Percentiles rank a stretch among this genome's conserved stretches.
phyloP scores from a whole-genome alignment of 2,888 invertebrate genomes.

The Himalopsyche japonica region DNA sequence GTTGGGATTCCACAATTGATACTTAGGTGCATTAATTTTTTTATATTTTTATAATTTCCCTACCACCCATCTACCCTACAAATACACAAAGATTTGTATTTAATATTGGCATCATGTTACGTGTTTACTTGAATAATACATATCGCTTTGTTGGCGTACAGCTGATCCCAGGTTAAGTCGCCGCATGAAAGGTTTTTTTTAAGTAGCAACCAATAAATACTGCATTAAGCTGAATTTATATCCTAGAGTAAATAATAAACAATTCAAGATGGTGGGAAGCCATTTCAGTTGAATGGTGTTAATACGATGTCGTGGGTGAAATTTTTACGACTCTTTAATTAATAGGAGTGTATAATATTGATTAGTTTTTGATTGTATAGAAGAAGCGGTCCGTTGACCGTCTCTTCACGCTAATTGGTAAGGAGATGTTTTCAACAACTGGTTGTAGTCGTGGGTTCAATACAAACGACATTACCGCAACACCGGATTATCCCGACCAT shows the following conservation, averaged over 20 bases:
- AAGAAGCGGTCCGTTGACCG: background rate
- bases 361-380: background rate
- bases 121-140: background rate
- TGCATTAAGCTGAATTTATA: background rate
- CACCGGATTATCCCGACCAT: background rate
- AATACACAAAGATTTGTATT: too few species aligned
- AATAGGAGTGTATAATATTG: background rate
- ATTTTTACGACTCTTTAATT: background rate
- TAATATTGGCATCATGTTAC: background rate
- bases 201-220: background rate
- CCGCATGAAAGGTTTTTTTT: background rate
- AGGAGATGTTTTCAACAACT: background rate
- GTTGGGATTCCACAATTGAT: too few species aligned
- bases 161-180: too few species aligned
- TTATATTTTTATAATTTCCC: too few species aligned
- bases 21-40: too few species aligned
- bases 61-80: too few species aligned
- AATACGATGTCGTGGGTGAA: background rate
- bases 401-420: background rate
- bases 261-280: background rate
- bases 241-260: background rate
- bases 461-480: background rate
- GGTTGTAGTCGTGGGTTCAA: background rate
- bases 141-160: too few species aligned
- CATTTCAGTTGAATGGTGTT: background rate